These are phyloP conservation scores for Spilosoma lubricipeda DNA, from an alignment of 2,888 invertebrate species.

Conservation along the genomic window DNA sequence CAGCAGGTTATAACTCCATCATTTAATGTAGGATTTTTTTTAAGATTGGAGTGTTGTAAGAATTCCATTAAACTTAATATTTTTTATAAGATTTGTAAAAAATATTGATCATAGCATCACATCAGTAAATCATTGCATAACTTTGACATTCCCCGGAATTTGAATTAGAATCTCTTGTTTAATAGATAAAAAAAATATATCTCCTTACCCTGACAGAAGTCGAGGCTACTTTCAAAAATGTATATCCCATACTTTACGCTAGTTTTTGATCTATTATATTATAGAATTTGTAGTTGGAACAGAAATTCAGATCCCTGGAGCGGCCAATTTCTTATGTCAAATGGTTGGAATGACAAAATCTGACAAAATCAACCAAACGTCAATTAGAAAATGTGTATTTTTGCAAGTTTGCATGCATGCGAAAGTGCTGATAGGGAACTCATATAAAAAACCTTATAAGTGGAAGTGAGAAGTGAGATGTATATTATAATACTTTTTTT, in stretches of 20 bases:
- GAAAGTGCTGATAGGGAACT: not conserved
- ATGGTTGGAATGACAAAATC: constrained; percentile 12
- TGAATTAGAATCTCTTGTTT: constrained; percentile 3
- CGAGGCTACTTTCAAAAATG: constrained; percentile 78
- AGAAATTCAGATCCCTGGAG: constrained; percentile 65
- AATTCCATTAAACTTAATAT: not conserved
- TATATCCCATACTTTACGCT: constrained; percentile 73
- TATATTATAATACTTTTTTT: too few relatives aligned
- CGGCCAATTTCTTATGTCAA: constrained; percentile 33
- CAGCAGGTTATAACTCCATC: constrained; percentile 19
- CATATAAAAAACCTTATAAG: not conserved
- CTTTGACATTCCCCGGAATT: constrained; percentile 56
- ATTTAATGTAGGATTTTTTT: not conserved
- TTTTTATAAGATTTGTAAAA: not conserved
- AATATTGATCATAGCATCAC: constrained; percentile 5
- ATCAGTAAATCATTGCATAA: constrained; percentile 71
- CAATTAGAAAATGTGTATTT: not conserved
- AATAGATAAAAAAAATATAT: constrained; percentile 21
- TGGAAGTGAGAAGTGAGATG: not conserved
- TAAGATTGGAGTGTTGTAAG: not conserved
- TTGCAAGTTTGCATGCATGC: not conserved
- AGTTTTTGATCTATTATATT: constrained; percentile 26
- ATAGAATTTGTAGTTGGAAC: constrained; percentile 42
- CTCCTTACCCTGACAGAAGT: constrained; percentile 76
- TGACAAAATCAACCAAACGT: constrained; percentile 14